Percentiles rank a stretch among this genome's conserved stretches.
Conservation (phyloP, 37 sponge, comb jelly and placozoan genomes). For the Aphrocallistes beatrix region DNA sequence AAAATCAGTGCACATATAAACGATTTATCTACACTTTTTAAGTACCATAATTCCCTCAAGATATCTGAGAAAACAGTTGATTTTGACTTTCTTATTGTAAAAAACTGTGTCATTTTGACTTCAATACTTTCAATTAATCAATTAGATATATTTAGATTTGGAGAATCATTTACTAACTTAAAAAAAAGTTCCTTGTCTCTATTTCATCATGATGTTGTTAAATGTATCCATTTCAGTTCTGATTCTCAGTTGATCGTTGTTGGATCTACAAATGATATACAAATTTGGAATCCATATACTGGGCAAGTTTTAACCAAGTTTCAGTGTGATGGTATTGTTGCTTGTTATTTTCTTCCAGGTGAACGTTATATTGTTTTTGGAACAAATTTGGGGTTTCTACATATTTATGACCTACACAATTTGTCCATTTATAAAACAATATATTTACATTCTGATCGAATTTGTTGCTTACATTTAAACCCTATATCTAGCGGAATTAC, state of each 20-base stretch:
- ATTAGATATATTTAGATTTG: background rate
- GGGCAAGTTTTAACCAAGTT: background rate
- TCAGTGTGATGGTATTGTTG: constrained; percentile 29
- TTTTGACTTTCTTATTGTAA: background rate
- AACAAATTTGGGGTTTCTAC: constrained; percentile 30
- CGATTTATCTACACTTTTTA: background rate
- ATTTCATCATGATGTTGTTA: background rate
- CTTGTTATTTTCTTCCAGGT: constrained; percentile 68
- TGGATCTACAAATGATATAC: background rate
- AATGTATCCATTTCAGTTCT: background rate
- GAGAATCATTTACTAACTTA: background rate
- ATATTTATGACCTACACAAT: background rate
- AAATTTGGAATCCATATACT: background rate
- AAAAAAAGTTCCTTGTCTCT: background rate
- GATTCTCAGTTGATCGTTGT: background rate
- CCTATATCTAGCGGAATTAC: background rate
- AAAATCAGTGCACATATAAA: background rate
- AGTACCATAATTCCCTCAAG: no score
- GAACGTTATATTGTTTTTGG: constrained; percentile 70
- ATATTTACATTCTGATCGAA: background rate
- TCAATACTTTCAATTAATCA: background rate
- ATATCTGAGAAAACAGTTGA: background rate
- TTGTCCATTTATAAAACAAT: background rate
- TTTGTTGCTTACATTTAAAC: background rate
- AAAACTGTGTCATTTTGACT: background rate